These are phyloP conservation scores for Spermophilus dauricus DNA, from an alignment of 2,113 vertebrate genomes.

Conservation along the genomic window DNA sequence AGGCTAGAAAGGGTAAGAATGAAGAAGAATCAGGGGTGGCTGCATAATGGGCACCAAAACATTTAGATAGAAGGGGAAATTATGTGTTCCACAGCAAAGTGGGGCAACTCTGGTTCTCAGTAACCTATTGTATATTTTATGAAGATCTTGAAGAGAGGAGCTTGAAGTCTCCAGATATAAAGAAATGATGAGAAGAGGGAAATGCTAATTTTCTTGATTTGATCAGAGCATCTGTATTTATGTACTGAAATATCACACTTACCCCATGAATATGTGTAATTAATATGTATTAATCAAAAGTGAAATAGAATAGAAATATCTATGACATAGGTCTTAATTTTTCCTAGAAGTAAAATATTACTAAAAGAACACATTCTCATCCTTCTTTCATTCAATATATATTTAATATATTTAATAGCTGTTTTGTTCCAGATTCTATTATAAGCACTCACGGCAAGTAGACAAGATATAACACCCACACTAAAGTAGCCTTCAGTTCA, in stretches of 20 bases:
- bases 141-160: neutral
- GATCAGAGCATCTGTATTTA: neutral
- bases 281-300: neutral
- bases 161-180: neutral
- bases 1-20: neutral
- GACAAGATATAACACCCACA: neutral
- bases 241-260: neutral
- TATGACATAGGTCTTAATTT: conserved; percentile 27
- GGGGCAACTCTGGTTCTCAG: neutral
- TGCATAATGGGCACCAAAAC: neutral
- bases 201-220: neutral
- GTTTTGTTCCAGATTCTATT: neutral
- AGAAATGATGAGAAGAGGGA: neutral
- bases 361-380: conserved; percentile 27
- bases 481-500: neutral
- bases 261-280: neutral
- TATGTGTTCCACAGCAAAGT: neutral
- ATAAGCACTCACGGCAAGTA: neutral
- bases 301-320: neutral
- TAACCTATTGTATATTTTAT: neutral
- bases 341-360: conserved; percentile 18
- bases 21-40: neutral
- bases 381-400: neutral
- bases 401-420: neutral
- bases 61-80: neutral